Evolutionary conservation across 2,888 invertebrate genomes (phyloP).

Genomic region (Lithophane leautieri): DNA sequence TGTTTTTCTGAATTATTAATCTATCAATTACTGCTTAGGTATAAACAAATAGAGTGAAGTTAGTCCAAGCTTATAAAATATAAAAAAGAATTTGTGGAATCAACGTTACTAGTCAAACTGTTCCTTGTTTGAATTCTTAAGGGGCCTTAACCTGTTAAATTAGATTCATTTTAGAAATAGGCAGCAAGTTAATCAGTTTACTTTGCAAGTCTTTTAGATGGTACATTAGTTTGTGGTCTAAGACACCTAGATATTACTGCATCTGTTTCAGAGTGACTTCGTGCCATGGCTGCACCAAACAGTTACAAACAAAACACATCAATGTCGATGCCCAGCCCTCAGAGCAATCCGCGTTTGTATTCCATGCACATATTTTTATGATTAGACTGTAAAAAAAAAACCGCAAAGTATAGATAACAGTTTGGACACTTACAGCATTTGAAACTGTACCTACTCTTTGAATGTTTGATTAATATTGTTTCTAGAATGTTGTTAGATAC

Average conservation of each 20-base stretch:
- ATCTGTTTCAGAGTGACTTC: slow-evolving; percentile 61
- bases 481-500: slow-evolving; percentile 84
- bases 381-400: slow-evolving; percentile 36
- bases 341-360: slow-evolving; percentile 93
- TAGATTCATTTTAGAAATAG: too few species aligned
- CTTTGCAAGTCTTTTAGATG: neutral
- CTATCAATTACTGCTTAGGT: neutral
- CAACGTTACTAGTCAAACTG: neutral
- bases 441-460: slow-evolving; percentile 65
- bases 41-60: neutral
- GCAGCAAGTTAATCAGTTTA: neutral
- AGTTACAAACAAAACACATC: slow-evolving; percentile 96
- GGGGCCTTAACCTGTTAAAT: too few species aligned
- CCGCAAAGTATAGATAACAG: slow-evolving; percentile 67
- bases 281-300: slow-evolving; percentile 94
- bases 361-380: slow-evolving; percentile 66
- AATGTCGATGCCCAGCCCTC: slow-evolving; percentile 93
- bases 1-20: slow-evolving; percentile 2
- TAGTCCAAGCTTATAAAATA: neutral
- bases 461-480: slow-evolving; percentile 68
- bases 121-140: neutral
- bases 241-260: neutral
- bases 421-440: slow-evolving; percentile 69
- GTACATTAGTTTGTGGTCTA: neutral
- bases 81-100: neutral